These are phyloP conservation scores for Philonicus albiceps DNA, from an alignment of 2,888 invertebrate species.

Conservation along the genomic window DNA sequence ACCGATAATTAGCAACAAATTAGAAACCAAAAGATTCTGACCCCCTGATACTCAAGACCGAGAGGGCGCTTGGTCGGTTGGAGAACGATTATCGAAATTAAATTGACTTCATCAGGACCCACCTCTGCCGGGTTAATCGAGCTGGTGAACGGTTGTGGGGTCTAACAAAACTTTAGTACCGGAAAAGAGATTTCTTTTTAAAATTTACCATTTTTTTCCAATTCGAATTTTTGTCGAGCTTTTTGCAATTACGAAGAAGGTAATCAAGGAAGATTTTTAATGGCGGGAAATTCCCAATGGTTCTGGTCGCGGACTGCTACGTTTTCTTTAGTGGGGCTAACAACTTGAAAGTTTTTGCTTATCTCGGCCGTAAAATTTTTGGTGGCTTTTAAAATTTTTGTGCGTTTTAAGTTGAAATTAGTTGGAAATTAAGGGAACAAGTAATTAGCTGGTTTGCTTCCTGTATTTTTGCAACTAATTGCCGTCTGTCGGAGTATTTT, in stretches of 20 bases:
- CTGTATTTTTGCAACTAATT: background rate
- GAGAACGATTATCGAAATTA: slow-evolving; percentile 24
- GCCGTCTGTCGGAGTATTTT: background rate
- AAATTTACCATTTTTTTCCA: background rate
- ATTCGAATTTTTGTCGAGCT: background rate
- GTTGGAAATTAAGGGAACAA: slow-evolving; percentile 16
- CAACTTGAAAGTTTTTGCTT: slow-evolving; percentile 10
- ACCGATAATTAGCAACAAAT: slow-evolving; percentile 30
- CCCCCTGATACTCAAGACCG: background rate
- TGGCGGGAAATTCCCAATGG: background rate
- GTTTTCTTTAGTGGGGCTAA: background rate
- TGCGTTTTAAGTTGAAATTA: slow-evolving; percentile 13
- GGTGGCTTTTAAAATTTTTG: background rate
- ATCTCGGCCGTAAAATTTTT: background rate
- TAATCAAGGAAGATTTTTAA: slow-evolving; percentile 27
- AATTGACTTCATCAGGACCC: background rate
- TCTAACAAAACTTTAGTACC: background rate
- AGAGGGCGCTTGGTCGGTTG: background rate
- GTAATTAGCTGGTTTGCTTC: slow-evolving; percentile 13
- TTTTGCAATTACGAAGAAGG: background rate
- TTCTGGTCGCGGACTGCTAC: background rate
- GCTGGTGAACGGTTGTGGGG: background rate
- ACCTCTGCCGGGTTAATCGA: background rate
- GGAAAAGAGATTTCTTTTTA: background rate
- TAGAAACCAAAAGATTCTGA: slow-evolving; percentile 25